Percentiles rank a stretch among this genome's conserved stretches.
phyloP scores from a whole-genome alignment of 35 echinoderm and acorn worm species.

The Apostichopus californicus region DNA sequence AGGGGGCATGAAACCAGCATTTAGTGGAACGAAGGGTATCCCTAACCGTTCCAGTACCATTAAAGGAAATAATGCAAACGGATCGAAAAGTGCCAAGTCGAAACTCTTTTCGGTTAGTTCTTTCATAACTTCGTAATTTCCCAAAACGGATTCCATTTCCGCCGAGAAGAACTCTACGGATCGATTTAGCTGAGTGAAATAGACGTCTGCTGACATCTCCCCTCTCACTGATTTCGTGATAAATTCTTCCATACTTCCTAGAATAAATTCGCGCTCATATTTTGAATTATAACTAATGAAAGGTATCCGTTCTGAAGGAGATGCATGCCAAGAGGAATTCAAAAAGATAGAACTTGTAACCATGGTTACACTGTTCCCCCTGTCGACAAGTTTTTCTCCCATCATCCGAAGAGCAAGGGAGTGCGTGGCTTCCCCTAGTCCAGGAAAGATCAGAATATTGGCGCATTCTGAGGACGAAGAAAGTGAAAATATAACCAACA shows the following conservation, averaged over 20 bases:
- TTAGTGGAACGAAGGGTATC: conserved; percentile 2
- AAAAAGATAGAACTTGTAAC: conserved; percentile 26
- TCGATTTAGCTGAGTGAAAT: conserved; percentile 19
- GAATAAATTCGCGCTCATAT: conserved; percentile 32
- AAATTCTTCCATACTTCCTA: conserved; percentile 40
- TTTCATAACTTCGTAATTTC: conserved; percentile 33
- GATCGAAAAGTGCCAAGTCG: conserved; percentile 31
- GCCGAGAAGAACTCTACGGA: conserved; percentile 13
- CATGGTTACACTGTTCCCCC: conserved; percentile 52
- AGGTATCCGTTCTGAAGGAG: conserved; percentile 31
- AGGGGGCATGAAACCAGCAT: conserved; percentile 4
- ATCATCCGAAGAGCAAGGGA: conserved; percentile 33
- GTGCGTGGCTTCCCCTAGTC: conserved; percentile 38
- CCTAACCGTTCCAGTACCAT: conserved; percentile 25
- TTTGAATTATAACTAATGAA: background rate
- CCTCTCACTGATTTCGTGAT: conserved; percentile 25
- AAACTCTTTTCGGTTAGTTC: background rate
- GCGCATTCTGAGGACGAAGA: background rate
- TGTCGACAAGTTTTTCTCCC: conserved; percentile 42
- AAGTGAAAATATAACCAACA: background rate
- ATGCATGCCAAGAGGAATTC: conserved; percentile 39
- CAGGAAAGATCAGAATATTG: conserved; percentile 53
- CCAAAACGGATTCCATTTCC: conserved; percentile 30
- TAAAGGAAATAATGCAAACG: conserved; percentile 44
- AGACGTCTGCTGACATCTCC: conserved; percentile 12